These are phyloP conservation scores for Xylocopa sonorina DNA, from an alignment of 1,140 invertebrate species.

Conservation along the genomic window DNA sequence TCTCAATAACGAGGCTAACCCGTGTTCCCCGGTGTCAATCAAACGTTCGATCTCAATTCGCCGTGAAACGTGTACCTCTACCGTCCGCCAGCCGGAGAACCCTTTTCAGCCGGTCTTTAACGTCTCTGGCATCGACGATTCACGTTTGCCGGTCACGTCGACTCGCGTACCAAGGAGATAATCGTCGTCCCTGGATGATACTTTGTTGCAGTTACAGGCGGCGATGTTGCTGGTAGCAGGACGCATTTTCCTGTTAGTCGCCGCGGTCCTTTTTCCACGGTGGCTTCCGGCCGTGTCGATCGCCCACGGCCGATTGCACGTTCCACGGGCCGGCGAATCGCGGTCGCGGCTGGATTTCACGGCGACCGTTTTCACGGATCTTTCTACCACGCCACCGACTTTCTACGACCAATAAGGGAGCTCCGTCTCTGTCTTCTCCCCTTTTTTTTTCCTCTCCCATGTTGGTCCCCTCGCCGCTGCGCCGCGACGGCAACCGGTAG, in stretches of 20 bases:
- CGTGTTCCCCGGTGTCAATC: neutral
- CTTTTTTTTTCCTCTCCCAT: neutral
- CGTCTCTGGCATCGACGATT: neutral
- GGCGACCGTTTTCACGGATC: conserved; percentile 20
- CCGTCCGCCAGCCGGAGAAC: neutral
- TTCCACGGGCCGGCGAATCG: conserved; percentile 1
- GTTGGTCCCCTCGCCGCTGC: no score
- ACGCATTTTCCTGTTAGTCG: neutral
- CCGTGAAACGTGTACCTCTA: neutral
- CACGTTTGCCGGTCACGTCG: neutral
- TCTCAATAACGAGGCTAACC: neutral
- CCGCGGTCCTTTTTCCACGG: neutral
- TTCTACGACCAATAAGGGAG: conserved; percentile 29
- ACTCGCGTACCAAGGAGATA: conserved; percentile 18
- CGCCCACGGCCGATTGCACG: conserved; percentile 7
- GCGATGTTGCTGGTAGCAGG: neutral
- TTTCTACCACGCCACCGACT: conserved; percentile 17
- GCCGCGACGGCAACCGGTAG: neutral
- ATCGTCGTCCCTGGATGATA: conserved; percentile 14
- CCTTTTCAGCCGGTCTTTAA: conserved; percentile 7
- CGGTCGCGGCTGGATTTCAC: conserved; percentile 17
- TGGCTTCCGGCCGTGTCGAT: neutral
- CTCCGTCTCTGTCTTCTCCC: neutral
- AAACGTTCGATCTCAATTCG: conserved; percentile 6
- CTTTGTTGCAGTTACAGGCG: neutral